Conservation (phyloP, 2,113 vertebrate species). For the Tachuris rubrigastra region DNA sequence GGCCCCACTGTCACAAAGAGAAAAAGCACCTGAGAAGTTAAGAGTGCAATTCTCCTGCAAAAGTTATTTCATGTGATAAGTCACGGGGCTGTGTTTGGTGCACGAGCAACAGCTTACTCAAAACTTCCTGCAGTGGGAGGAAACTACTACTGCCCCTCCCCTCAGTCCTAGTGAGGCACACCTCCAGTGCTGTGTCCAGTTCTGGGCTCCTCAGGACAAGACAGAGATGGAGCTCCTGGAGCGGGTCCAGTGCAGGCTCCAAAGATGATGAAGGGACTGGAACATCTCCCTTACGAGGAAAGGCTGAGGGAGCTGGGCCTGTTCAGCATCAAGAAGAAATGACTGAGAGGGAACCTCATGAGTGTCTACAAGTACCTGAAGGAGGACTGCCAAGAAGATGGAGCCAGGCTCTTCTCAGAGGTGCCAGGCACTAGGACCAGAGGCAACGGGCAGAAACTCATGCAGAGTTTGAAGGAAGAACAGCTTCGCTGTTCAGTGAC, state of each 20-base stretch:
- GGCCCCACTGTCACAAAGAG: rapidly evolving
- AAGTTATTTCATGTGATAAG: rapidly evolving
- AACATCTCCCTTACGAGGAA: neutral
- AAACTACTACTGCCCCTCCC: neutral
- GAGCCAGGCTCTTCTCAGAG: neutral
- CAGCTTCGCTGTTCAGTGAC: neutral
- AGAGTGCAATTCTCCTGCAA: rapidly evolving
- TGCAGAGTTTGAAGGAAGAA: neutral
- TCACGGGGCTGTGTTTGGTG: rapidly evolving
- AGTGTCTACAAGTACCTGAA: neutral
- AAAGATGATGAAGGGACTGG: neutral
- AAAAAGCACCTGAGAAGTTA: neutral
- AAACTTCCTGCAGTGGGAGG: neutral
- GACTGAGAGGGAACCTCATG: neutral
- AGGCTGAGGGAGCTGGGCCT: neutral
- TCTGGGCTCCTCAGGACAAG: neutral
- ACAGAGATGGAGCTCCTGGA: neutral
- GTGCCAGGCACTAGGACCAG: neutral
- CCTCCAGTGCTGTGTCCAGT: neutral
- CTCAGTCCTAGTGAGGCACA: neutral
- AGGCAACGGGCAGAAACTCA: neutral
- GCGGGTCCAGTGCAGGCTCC: neutral
- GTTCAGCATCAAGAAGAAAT: neutral
- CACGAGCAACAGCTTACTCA: neutral
- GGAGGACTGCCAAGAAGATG: neutral